phyloP scores from a whole-genome alignment of 1,140 invertebrate genomes.

The Schlechtendalia chinensis region DNA sequence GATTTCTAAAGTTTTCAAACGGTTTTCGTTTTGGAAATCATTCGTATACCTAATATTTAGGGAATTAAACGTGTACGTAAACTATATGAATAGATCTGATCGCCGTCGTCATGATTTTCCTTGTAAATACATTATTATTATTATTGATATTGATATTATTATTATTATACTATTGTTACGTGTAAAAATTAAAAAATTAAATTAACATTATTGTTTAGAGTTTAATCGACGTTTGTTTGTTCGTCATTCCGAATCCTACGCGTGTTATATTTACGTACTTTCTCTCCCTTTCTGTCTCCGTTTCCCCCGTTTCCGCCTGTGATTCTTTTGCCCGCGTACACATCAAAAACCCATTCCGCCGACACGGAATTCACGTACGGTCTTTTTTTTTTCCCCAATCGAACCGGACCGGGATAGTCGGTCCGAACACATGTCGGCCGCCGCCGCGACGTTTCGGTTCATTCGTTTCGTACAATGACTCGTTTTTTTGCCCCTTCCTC shows the following conservation, averaged over 20 bases:
- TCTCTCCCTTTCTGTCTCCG: too few species aligned
- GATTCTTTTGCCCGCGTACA: too few species aligned
- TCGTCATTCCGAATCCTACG: too few species aligned
- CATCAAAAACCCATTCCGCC: too few species aligned
- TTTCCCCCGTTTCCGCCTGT: too few species aligned
- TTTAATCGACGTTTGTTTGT: conserved; percentile 26
- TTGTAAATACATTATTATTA: conserved; percentile 43
- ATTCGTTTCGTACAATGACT: conserved; percentile 47
- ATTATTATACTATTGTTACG: not conserved
- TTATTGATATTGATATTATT: too few species aligned
- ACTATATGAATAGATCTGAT: not conserved
- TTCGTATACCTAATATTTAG: conserved; percentile 2
- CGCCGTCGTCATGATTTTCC: not conserved
- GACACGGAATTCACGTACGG: not conserved
- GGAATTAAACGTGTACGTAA: not conserved
- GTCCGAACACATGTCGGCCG: conserved; percentile 30
- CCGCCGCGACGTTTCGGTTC: conserved; percentile 24
- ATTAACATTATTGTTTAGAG: conserved; percentile 49
- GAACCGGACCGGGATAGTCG: conserved; percentile 37
- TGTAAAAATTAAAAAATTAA: conserved; percentile 40
- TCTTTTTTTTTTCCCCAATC: too few species aligned
- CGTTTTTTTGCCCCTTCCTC: conserved; percentile 7
- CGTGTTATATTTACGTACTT: too few species aligned
- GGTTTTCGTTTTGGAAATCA: not conserved
- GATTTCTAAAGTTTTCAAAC: not conserved